These are phyloP conservation scores for Elachura formosa DNA, from an alignment of 2,113 vertebrate species.

Conservation along the genomic window DNA sequence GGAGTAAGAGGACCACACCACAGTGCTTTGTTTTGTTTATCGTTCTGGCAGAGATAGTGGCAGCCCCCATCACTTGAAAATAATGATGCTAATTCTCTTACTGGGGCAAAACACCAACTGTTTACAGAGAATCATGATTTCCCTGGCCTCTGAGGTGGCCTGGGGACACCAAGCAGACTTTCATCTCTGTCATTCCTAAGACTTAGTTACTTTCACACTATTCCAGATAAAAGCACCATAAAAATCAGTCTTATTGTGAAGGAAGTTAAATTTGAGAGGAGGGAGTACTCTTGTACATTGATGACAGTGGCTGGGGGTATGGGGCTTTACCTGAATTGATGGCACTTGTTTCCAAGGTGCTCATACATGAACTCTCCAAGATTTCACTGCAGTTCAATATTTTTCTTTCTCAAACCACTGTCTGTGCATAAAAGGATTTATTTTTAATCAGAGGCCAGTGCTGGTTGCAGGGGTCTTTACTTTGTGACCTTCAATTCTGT, in stretches of 20 bases:
- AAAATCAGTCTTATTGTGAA: background rate
- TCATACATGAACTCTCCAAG: background rate
- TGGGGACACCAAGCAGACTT: background rate
- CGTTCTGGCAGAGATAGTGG: background rate
- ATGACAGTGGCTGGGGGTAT: background rate
- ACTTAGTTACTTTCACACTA: background rate
- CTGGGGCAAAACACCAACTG: background rate
- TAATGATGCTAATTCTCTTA: background rate
- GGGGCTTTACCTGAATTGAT: background rate
- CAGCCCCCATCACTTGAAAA: background rate
- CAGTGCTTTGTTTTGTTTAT: background rate
- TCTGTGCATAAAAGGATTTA: conserved; percentile 37
- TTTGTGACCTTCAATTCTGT: conserved; percentile 55
- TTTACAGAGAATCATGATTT: background rate
- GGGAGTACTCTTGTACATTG: background rate
- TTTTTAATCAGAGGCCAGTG: conserved; percentile 60
- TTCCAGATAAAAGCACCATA: background rate
- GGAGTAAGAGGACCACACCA: background rate
- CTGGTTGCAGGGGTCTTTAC: conserved; percentile 56
- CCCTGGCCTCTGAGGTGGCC: background rate
- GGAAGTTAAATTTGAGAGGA: background rate
- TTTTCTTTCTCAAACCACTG: conserved; percentile 36
- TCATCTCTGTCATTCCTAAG: background rate
- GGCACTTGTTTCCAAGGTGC: background rate
- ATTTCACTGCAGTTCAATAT: background rate